Conservation (phyloP, 2,113 vertebrate genomes). For the Vanacampus margaritifer region DNA sequence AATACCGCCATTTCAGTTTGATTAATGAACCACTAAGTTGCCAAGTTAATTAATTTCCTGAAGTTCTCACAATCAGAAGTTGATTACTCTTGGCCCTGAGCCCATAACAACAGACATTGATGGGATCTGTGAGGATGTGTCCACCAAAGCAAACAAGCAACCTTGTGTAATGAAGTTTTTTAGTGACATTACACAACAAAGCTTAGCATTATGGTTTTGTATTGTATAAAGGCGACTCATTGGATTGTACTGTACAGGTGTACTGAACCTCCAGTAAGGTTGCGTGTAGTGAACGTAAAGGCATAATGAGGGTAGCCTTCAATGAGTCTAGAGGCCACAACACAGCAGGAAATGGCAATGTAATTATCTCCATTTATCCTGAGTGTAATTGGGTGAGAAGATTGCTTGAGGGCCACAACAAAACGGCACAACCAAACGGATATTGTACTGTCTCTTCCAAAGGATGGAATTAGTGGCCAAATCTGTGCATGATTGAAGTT, state of each 20-base stretch:
- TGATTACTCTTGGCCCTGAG: not conserved
- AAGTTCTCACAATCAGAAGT: conserved; percentile 8
- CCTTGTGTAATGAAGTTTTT: not conserved
- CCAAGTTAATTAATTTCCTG: conserved; percentile 12
- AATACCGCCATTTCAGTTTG: not conserved
- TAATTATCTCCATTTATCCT: conserved; percentile 51
- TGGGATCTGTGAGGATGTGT: conserved; percentile 11
- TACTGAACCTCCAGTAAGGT: not conserved
- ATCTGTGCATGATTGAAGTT: not conserved
- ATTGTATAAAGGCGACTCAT: not conserved
- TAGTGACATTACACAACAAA: not conserved
- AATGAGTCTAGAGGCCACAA: conserved; percentile 17
- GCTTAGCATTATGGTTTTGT: not conserved
- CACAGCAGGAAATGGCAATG: conserved; percentile 16
- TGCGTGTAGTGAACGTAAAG: not conserved
- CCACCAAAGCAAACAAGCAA: conserved; percentile 21
- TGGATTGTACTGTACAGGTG: not conserved
- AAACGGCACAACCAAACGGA: conserved; percentile 19
- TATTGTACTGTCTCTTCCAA: not conserved
- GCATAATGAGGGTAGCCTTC: conserved; percentile 28
- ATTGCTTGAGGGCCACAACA: conserved; percentile 21
- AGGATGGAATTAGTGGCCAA: not conserved
- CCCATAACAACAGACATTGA: conserved; percentile 17
- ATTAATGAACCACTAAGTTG: conserved; percentile 7
- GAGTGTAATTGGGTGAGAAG: conserved; percentile 43